Conservation (phyloP, 2,888 invertebrate genomes). For the Eristalis tenax region DNA sequence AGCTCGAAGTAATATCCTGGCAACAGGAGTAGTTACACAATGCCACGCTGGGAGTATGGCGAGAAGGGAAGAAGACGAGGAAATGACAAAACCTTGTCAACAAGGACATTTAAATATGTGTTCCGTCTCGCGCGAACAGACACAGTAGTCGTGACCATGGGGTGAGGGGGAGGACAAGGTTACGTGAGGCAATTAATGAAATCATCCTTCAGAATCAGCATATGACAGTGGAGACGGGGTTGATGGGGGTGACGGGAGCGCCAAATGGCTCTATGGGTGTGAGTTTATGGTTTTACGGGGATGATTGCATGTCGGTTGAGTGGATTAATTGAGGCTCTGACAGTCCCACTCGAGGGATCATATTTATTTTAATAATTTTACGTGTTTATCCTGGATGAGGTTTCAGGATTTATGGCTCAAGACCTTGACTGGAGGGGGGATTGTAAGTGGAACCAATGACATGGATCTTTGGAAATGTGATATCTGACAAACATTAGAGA, state of each 20-base stretch:
- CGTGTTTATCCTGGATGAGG: slow-evolving; percentile 49
- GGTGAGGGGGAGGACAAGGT: background rate
- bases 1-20: slow-evolving; percentile 62
- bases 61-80: background rate
- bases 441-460: slow-evolving; percentile 27
- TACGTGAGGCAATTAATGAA: slow-evolving; percentile 71
- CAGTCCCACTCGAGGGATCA: slow-evolving; percentile 61
- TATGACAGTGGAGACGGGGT: slow-evolving; percentile 20
- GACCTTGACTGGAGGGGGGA: background rate
- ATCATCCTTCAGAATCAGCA: slow-evolving; percentile 65
- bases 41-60: background rate
- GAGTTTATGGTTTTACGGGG: slow-evolving; percentile 36
- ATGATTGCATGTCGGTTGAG: slow-evolving; percentile 66
- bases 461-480: slow-evolving; percentile 11
- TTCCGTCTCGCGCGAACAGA: slow-evolving; percentile 24
- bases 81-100: slow-evolving; percentile 69
- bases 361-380: slow-evolving; percentile 70
- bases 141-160: background rate
- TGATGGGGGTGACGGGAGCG: background rate
- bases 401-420: slow-evolving; percentile 5
- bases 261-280: background rate
- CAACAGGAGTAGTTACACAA: slow-evolving; percentile 49
- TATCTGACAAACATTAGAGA: background rate
- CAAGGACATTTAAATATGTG: slow-evolving; percentile 65
- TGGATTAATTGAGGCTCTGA: slow-evolving; percentile 69